A percentile compares a stretch with the other conserved stretches of the same genome.
These are phyloP conservation scores for Eurytemora carolleeae DNA, from an alignment of 1,140 invertebrate genomes.

Conservation along the genomic window DNA sequence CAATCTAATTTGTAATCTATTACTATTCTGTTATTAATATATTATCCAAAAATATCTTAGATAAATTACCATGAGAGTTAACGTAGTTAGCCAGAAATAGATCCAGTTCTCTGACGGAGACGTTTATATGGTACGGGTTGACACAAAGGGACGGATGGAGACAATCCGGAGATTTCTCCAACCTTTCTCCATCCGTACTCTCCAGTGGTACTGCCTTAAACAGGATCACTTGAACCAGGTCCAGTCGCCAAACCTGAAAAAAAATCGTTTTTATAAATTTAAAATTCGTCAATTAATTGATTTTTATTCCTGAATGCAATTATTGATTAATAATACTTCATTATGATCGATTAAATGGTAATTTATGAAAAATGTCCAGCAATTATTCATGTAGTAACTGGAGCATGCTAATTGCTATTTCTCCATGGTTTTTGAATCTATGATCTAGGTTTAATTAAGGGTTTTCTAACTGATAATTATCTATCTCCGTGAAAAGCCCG, in stretches of 20 bases:
- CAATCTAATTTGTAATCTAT: too few relatives aligned
- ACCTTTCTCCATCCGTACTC: constrained; percentile 91
- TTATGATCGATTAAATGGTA: too few relatives aligned
- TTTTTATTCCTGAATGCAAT: neutral
- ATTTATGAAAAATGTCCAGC: too few relatives aligned
- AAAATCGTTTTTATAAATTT: neutral
- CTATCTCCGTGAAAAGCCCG: too few relatives aligned
- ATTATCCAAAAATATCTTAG: neutral
- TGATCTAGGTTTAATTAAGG: too few relatives aligned
- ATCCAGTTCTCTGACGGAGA: constrained; percentile 92
- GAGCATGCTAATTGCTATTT: too few relatives aligned
- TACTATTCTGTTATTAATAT: neutral
- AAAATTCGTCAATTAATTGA: neutral
- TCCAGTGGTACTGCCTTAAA: constrained; percentile 98
- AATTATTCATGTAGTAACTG: too few relatives aligned
- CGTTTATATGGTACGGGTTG: constrained; percentile 99
- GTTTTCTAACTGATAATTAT: too few relatives aligned
- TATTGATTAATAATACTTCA: neutral
- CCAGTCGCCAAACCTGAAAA: constrained; percentile 77
- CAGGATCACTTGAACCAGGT: constrained; percentile 98
- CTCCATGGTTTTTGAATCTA: too few relatives aligned
- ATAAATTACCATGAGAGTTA: constrained; percentile 69
- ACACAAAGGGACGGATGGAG: constrained; percentile 90
- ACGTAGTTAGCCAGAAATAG: constrained; percentile 98
- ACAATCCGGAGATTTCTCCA: constrained; percentile 93